Percentiles rank a stretch among this genome's conserved stretches.
phyloP scores from a whole-genome alignment of 2,113 vertebrate species.

The Phalacrocorax carbo region DNA sequence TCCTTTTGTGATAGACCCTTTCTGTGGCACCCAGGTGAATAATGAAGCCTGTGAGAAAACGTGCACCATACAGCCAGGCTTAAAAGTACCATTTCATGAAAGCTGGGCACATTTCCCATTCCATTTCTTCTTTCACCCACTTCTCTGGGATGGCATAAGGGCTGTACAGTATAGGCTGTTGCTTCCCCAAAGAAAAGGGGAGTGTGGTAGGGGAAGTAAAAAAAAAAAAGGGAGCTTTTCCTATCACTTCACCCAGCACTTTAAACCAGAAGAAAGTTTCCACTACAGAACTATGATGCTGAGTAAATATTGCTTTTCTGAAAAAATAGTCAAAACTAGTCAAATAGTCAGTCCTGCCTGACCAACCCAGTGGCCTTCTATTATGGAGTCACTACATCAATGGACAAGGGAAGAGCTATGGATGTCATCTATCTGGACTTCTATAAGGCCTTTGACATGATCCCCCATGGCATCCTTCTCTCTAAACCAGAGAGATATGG shows the following conservation, averaged over 20 bases:
- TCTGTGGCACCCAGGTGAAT: neutral
- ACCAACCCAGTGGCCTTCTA: too few relatives aligned
- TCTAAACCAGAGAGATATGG: too few relatives aligned
- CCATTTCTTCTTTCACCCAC: neutral
- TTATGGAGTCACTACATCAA: too few relatives aligned
- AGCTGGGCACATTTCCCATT: neutral
- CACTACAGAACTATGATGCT: neutral
- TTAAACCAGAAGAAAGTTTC: neutral
- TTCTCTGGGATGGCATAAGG: neutral
- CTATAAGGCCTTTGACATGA: too few relatives aligned
- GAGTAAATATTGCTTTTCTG: neutral
- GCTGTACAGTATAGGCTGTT: neutral
- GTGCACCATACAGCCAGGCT: accelerated
- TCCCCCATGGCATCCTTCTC: too few relatives aligned
- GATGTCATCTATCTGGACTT: too few relatives aligned
- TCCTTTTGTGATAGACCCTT: neutral
- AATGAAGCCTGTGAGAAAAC: neutral
- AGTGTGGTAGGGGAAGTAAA: accelerated
- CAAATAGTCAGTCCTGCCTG: too few relatives aligned
- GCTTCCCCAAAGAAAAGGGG: neutral
- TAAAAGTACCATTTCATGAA: neutral
- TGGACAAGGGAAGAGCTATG: too few relatives aligned
- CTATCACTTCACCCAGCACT: neutral
- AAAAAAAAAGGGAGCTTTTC: neutral
- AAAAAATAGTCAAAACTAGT: neutral